Evolutionary conservation across 2,113 vertebrate species (phyloP).

Genomic region (Poeciliopsis turrubarensis): DNA sequence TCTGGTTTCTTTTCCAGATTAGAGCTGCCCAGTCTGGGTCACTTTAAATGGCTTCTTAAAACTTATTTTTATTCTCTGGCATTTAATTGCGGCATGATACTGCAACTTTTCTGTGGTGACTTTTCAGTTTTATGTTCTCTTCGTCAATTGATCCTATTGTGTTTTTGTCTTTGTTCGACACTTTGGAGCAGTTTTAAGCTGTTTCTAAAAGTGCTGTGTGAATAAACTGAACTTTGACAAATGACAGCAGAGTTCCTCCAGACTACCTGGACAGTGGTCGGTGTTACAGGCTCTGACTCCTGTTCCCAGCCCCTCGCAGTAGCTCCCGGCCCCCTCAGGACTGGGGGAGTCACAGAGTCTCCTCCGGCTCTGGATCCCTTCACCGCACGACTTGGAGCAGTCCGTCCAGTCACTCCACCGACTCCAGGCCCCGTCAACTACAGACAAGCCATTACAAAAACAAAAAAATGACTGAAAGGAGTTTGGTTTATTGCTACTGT

Average conservation of each 20-base stretch:
- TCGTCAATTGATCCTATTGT: too few relatives aligned
- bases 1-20: too few relatives aligned
- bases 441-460: not conserved
- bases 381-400: conserved; percentile 88
- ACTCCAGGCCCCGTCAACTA: conserved; percentile 86
- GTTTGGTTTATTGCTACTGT: not conserved
- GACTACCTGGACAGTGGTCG: conserved; percentile 82
- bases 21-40: too few relatives aligned
- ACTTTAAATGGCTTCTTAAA: too few relatives aligned
- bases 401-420: conserved; percentile 84
- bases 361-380: conserved; percentile 80
- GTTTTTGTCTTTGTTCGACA: too few relatives aligned
- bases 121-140: too few relatives aligned
- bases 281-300: conserved; percentile 79
- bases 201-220: too few relatives aligned
- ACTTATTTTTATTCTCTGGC: too few relatives aligned
- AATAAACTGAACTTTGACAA: too few relatives aligned
- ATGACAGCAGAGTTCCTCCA: not conserved
- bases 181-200: too few relatives aligned
- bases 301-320: conserved; percentile 84
- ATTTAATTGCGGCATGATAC: too few relatives aligned
- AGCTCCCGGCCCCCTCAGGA: conserved; percentile 81
- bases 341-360: conserved; percentile 82
- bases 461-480: not conserved
- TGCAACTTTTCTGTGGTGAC: too few relatives aligned